Evolutionary conservation across 2,797 vertebrate genomes (phyloP), one percentile per base, ranked within the genome.

Genomic region (Sebastes kiyomatsui): DNA sequence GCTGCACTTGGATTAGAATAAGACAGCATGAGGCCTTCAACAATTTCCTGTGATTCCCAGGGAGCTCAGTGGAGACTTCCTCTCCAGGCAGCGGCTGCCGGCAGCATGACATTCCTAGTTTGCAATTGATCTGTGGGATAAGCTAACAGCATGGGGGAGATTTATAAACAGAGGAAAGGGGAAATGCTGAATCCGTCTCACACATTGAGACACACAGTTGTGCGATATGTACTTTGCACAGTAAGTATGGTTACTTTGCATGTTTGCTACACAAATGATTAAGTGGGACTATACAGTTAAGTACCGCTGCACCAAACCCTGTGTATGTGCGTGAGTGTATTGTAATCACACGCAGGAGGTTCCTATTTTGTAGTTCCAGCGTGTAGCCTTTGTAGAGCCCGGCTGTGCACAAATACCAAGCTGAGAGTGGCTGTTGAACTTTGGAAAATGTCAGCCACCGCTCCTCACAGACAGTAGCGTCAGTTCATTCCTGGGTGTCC

Each of bases 381-480:
- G 1, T 93, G 94, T 89, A 92, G 90, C 85, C 88, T 92, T 92
- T 91, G 90, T 92, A 79, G 82, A 87, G 86, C 76, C 82, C 9
- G 81, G 62, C 88, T 90, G 86, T 91, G 93, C 91, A 93, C 93
- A 94, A 94, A 94, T 93, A 93, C 89, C 93, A 89, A 90, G 90
- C 87, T 75, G 90, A 91, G 93, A 95, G 91, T 92, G 88, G 91
- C 89, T 94, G 90, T 95, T 95, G 94, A 94, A 95, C 93, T 95
- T 95, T 94, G 87, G 69, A 94, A 49, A 95, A 95, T 95, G 94
- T 94, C 94, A 95, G 84, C 85, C 82, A 25, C 73, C 69, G 88
- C 88, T 93, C 89, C 87, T 93, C 85, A 84, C 92, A 87, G 81
- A 85, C 80, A 59, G 70, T 49, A 77, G 82, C 77, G 87, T 90